Evolutionary conservation across 1,140 invertebrate genomes (phyloP), one percentile per base, ranked within the genome.

Genomic region (Doryteuthis pealeii): DNA sequence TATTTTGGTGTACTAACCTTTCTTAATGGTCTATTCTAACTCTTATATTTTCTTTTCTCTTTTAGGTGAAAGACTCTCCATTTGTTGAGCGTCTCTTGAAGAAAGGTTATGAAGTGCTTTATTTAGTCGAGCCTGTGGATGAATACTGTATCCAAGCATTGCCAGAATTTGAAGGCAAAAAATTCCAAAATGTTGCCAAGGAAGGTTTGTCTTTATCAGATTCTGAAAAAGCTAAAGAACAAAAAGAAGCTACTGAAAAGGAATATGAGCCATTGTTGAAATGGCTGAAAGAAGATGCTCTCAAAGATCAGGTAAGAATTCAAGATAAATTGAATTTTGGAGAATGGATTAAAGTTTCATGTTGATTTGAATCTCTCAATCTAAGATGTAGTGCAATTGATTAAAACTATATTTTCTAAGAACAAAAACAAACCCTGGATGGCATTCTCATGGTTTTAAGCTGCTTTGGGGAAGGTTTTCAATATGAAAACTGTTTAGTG

Each of bases 141-240:
- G 98, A 99, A 88, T 99, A 99, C 88, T 93, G 94, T 78, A 95
- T 99, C 73, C 96, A 97, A 65, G 93, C 96, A 12, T 88, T 99
- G 81, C 97, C 98, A n/a, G 97, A 99, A 88, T 99, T 97, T 88
- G 97, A 99, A 83, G 95, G 96, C 35, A 98, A 99, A 89, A 99
- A 99, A 88, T 98, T 99, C 93, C 97, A 99, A 89, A 99, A 99
- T 86, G 95, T 99, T 43, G 98, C 98, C 75, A 99, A 99, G 88
- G 98, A 99, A 90, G 97, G 97, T 1, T 92, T 99, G 81, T 92
- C 93, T 72, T 71, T 91, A 1, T 92, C 96, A 75, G 95, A 91
- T 85, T 92, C 92, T 28, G 93, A 94, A 76, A 92, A 93, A 76
- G 91, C 92, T 70, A 96, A 97, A 84, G 92, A 95, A 84, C 92